phyloP scores from a whole-genome alignment of 1,140 invertebrate species.

The Drosophila athabasca region DNA sequence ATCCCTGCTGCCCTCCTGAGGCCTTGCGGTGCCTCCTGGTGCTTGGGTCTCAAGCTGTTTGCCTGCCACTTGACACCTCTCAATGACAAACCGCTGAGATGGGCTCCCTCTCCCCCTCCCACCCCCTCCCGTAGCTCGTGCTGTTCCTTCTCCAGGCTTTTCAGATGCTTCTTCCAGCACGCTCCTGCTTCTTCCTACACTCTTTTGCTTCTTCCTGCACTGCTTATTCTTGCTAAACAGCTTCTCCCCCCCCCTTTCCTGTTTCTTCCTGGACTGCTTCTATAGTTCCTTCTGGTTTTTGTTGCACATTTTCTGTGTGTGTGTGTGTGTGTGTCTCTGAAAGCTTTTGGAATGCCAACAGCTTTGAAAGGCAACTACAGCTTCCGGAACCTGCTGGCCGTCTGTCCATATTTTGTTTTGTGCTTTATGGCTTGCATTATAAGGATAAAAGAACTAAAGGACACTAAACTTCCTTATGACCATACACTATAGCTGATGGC shows the following conservation, averaged over 20 bases:
- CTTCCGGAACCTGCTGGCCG: constrained; percentile 27
- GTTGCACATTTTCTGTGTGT: constrained; percentile 17
- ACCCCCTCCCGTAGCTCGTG: constrained; percentile 26
- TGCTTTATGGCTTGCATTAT: constrained; percentile 1
- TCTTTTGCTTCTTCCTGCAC: not conserved
- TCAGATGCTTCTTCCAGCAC: not conserved
- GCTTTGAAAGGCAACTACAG: constrained; percentile 38
- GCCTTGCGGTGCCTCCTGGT: not conserved
- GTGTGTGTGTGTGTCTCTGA: constrained; percentile 7
- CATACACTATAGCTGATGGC: too few relatives aligned
- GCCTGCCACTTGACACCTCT: constrained; percentile 74
- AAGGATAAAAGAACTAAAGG: not conserved
- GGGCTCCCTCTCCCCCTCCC: constrained; percentile 12
- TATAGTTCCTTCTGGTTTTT: constrained; percentile 17
- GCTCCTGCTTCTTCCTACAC: not conserved
- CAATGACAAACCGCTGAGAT: constrained; percentile 70
- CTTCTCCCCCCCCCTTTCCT: constrained; percentile 2
- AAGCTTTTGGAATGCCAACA: constrained; percentile 36
- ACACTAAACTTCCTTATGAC: too few relatives aligned
- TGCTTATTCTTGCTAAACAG: not conserved
- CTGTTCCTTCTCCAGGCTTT: constrained; percentile 20
- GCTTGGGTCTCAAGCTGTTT: constrained; percentile 40
- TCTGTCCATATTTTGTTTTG: constrained; percentile 21
- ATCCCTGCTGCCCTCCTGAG: not conserved
- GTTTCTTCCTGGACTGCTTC: not conserved